These are phyloP conservation scores for Drosophila cardini DNA, from an alignment of 1,140 invertebrate species.

Conservation along the genomic window DNA sequence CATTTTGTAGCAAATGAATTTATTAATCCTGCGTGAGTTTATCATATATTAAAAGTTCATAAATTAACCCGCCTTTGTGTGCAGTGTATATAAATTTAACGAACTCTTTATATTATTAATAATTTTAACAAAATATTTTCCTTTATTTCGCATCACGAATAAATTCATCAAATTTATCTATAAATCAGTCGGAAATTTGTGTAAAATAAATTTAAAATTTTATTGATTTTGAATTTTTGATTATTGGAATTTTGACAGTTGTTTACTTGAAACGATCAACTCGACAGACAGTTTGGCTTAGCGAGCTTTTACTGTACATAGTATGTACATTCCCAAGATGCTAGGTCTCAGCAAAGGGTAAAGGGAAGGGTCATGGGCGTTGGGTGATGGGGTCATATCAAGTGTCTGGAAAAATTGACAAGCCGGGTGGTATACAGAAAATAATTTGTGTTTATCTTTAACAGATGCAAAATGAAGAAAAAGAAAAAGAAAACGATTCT, in stretches of 20 bases:
- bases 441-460: slow-evolving; percentile 47
- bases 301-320: not conserved
- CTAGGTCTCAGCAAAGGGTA: not conserved
- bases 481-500: slow-evolving; percentile 21
- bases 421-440: slow-evolving; percentile 20
- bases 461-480: slow-evolving; percentile 53
- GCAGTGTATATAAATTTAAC: not conserved
- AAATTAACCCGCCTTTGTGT: not conserved
- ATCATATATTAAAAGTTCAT: slow-evolving; percentile 25
- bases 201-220: too few relatives aligned
- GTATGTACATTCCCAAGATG: not conserved
- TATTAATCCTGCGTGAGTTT: slow-evolving; percentile 47
- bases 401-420: slow-evolving; percentile 12
- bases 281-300: not conserved
- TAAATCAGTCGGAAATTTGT: not conserved
- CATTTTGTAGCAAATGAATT: slow-evolving; percentile 35
- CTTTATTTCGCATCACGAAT: not conserved
- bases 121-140: too few relatives aligned
- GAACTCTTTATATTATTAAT: too few relatives aligned
- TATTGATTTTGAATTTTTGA: too few relatives aligned
- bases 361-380: not conserved
- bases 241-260: not conserved
- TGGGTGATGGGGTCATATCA: slow-evolving; percentile 4
- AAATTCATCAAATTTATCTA: not conserved
- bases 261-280: not conserved